A percentile compares a stretch with the other conserved stretches of the same genome.
Conservation (phyloP, 1,140 invertebrate genomes). For the Caenorhabditis tropicalis region DNA sequence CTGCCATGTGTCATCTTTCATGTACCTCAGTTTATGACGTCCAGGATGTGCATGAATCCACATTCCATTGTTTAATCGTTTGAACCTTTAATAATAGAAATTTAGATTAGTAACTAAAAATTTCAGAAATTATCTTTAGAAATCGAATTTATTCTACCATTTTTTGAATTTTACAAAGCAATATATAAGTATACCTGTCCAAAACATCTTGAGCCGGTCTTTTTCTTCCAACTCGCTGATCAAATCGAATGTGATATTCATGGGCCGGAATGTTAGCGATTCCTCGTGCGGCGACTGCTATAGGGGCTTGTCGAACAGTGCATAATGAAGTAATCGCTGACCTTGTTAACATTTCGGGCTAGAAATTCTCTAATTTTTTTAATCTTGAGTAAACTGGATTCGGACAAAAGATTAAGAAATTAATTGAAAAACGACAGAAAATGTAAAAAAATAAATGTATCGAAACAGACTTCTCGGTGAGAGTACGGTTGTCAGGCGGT, state of each 20-base stretch:
- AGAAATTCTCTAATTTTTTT: not conserved
- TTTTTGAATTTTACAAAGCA: too few relatives aligned
- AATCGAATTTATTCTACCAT: too few relatives aligned
- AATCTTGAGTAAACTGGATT: not conserved
- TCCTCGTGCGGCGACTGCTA: slow-evolving; percentile 45
- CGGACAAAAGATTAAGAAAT: too few relatives aligned
- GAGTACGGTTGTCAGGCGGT: not conserved
- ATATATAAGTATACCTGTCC: slow-evolving; percentile 53
- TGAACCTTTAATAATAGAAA: slow-evolving; percentile 61
- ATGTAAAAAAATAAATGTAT: not conserved
- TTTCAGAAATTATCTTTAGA: not conserved
- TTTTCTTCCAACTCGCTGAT: slow-evolving; percentile 65
- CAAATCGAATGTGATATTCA: slow-evolving; percentile 71
- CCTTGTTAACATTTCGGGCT: not conserved
- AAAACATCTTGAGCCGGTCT: slow-evolving; percentile 68
- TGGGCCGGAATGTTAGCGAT: slow-evolving; percentile 68
- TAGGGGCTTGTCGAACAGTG: not conserved
- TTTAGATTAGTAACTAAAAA: not conserved
- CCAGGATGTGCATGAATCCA: slow-evolving; percentile 66
- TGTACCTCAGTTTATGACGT: slow-evolving; percentile 60
- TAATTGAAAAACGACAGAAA: not conserved
- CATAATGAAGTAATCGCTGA: not conserved
- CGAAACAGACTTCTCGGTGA: not conserved
- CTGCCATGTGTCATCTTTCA: slow-evolving; percentile 65
- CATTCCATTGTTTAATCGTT: slow-evolving; percentile 71